Base-by-base conservation (phyloP, 1,140 invertebrate genomes). In the Cepaea nemoralis region DNA sequence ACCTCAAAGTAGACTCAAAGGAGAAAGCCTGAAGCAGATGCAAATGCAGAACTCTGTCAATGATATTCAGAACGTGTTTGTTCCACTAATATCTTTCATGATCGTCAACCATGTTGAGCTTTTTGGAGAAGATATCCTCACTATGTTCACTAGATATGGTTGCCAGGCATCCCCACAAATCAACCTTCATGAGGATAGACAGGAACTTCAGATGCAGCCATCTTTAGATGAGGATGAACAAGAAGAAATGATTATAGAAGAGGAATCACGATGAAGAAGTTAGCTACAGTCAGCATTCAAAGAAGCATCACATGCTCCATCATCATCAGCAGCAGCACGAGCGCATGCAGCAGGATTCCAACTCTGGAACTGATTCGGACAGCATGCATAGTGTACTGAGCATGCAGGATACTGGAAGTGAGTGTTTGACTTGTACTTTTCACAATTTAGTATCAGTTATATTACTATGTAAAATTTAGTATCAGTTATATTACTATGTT, bases 311-410 rank as follows among this genome's bases (percentile, higher is more conserved):
- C 59, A 63, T n/a, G 33, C 59, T 63, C 5, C 50, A 55, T 3
- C n/a, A 22, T 3, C n/a, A 22, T 3, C 59, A 63, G 33, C 59
- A 63, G 59, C 59, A 31, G 22, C 19, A 31, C 27, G n/a, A 63
- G 22, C 59, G 33, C 3, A 63, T 63, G 59, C 59, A 63, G 22
- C 59, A 16, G 24, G 40, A 80, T 14, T 73, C 69, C 27, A 73
- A 97, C 87, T 96, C 95, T 55, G 96, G 96, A 19, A 96, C 96
- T 66, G 96, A 97, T 91, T 96, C 95, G 74, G 96, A 97, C 87
- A 96, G 95, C 88, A 92, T 96, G 85, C 95, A 96, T 78, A 93
- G 92, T 92, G 95, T 91, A 14, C 87, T 90, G 35, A 89, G 86
- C 77, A 85, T 81, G 73, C 83, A 79, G 16, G 86, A 89, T 35